Base-by-base conservation (phyloP, 2,113 vertebrate species). In the Nothobranchius kuhntae region DNA sequence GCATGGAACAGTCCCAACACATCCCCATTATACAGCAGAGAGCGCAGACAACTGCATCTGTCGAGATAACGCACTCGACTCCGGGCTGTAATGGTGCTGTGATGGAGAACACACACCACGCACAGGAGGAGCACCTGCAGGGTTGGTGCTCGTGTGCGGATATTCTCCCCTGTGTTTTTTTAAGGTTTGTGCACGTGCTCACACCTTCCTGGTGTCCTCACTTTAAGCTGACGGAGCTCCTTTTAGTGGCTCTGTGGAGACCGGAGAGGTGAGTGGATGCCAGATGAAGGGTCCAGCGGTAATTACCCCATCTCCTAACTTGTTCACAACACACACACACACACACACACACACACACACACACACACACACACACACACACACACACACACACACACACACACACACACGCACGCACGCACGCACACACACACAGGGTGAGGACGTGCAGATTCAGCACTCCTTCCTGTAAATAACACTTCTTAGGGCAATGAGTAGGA, bases 401-500 rank as follows among this genome's bases (percentile, higher is more conserved):
- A 42, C 26, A 57, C 68, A 17, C 54, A 7, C 44, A 14, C 52
- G 21, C 38, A 40, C 64, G 56, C 21, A 42, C 26, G 53, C 68
- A 17, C 54, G 3, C 44, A 50, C 62, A 70, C 53, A 50, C 3
- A 78, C 82, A 72, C 30, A 47, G 60, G 60, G 54, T 21, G 73
- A 77, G 66, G 74, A 86, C 84, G 72, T 81, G 82, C 85, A 77
- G 66, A 76, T 80, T 89, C 80, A 82, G 81, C 87, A 85, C 36
- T 80, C 65, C 66, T 67, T 72, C 62, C n/a, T 12, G 71, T 84
- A 82, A 82, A 82, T 69, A 84, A 80, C 65, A 73, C 63, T 56
- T 14, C 81, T 67, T 10, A 67, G 64, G 61, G 62, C 42, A 26
- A 64, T 44, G 4, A 3, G 30, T 52, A 50, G n/a, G 56, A 47